Base-by-base conservation (phyloP, 2,888 invertebrate species). In the Drosophila mercatorum region DNA sequence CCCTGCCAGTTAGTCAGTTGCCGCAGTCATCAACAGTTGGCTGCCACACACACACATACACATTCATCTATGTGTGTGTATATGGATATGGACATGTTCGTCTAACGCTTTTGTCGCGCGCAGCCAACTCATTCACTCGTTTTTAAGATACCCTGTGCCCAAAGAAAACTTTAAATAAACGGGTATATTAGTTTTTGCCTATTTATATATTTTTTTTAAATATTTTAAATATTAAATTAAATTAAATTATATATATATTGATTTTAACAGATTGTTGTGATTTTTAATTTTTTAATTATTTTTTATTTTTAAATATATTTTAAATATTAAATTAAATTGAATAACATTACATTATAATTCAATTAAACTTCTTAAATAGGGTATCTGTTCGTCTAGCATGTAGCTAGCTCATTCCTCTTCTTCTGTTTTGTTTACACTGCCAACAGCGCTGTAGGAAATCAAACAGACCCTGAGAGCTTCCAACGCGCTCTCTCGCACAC, bases 11-110 rank as follows among this genome's bases (percentile, higher is more conserved):
- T 86, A 83, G 75, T 83, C 80, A 86, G 85, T 82, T 82, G 87
- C 80, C 78, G 78, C 86, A 84, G 85, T 85, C 88, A 81, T 88
- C 84, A 88, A 88, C 84, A 81, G 81, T 79, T 81, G 72, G 78
- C 80, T 81, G 72, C 68, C 78, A 77, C 56, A 80, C 77, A 75
- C 41, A 62, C 58, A 57, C 22, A 43, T 12, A 38, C n/a, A 38
- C 12, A 11, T 51, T 7, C 38, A 38, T 59, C 11, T 46, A 52
- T 44, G 17, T 38, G 6, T 22, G 11, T 38, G 57, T 62, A 75
- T 69, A 60, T 61, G 72, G 63, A 44, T 76, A 65, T 67, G 53
- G 67, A 72, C 59, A 67, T 84, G 72, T 72, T 81, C 66, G 77
- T 73, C 86, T 83, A 88, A 88, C 74, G 66, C 69, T 67, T 47